A percentile compares a stretch with the other conserved stretches of the same genome.
phyloP scores from a whole-genome alignment of 2,888 invertebrate genomes.

The Xestia c-nigrum region DNA sequence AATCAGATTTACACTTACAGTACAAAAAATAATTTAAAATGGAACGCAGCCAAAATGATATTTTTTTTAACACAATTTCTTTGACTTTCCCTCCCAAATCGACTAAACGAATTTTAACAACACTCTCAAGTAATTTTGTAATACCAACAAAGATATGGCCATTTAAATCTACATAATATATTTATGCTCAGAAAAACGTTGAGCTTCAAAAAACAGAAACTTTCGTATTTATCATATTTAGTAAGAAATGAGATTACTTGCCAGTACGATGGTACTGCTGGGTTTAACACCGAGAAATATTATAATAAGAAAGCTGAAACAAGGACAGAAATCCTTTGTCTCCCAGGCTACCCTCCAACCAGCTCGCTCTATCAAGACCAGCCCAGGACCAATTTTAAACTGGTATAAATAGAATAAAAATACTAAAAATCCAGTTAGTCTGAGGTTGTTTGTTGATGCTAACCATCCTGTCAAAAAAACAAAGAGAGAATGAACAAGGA shows the following conservation, averaged over 20 bases:
- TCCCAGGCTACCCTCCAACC: neutral
- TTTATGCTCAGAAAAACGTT: neutral
- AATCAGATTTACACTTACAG: too few species aligned
- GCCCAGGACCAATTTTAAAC: neutral
- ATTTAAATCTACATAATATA: neutral
- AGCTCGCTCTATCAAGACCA: neutral
- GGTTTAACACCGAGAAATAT: too few species aligned
- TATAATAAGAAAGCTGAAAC: too few species aligned
- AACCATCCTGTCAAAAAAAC: neutral
- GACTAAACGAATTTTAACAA: conserved; percentile 60
- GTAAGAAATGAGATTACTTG: too few species aligned
- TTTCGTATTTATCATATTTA: too few species aligned
- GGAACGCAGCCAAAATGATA: conserved; percentile 51
- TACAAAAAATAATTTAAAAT: too few species aligned
- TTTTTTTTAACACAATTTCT: conserved; percentile 38
- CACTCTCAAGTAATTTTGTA: conserved; percentile 32
- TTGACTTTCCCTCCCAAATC: conserved; percentile 37
- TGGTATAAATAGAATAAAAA: neutral
- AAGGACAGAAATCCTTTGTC: neutral
- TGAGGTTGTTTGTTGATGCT: neutral
- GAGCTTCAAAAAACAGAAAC: too few species aligned
- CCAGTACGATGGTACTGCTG: neutral
- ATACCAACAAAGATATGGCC: neutral
- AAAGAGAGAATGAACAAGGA: neutral
- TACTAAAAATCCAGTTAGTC: neutral